Conservation (phyloP, 2,113 vertebrate species). For the Danionella cerebrum region DNA sequence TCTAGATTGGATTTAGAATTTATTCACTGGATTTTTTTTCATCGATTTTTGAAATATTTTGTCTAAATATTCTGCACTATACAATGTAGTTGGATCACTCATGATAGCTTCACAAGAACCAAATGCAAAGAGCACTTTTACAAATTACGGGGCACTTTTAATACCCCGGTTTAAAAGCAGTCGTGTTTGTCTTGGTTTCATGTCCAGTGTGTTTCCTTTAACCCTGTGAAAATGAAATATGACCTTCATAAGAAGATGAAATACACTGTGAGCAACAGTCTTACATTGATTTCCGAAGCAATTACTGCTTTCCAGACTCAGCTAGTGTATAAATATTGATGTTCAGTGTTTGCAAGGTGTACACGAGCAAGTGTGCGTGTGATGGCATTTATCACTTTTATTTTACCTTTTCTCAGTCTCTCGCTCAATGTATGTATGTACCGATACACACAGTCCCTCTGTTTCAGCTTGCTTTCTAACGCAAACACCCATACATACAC, state of each 20-base stretch:
- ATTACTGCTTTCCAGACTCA: conserved; percentile 56
- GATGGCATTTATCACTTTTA: background rate
- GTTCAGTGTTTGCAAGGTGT: conserved; percentile 32
- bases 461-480: background rate
- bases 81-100: too few relatives aligned
- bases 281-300: conserved; percentile 57
- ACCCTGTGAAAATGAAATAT: conserved; percentile 47
- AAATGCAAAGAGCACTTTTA: too few relatives aligned
- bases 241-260: conserved; percentile 62
- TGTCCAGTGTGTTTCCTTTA: conserved; percentile 18
- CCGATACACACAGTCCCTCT: background rate
- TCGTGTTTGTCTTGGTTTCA: background rate
- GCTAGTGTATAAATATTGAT: conserved; percentile 60
- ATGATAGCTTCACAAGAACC: too few relatives aligned
- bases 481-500: background rate
- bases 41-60: too few relatives aligned
- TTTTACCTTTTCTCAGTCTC: background rate
- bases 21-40: too few relatives aligned
- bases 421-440: conserved; percentile 13
- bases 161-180: too few relatives aligned
- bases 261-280: conserved; percentile 53
- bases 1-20: too few relatives aligned
- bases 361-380: conserved; percentile 31
- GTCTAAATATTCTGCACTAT: too few relatives aligned
- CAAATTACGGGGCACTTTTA: too few relatives aligned